These are phyloP conservation scores for Cavia porcellus DNA, from an alignment of 2,113 vertebrate genomes.

Conservation along the genomic window DNA sequence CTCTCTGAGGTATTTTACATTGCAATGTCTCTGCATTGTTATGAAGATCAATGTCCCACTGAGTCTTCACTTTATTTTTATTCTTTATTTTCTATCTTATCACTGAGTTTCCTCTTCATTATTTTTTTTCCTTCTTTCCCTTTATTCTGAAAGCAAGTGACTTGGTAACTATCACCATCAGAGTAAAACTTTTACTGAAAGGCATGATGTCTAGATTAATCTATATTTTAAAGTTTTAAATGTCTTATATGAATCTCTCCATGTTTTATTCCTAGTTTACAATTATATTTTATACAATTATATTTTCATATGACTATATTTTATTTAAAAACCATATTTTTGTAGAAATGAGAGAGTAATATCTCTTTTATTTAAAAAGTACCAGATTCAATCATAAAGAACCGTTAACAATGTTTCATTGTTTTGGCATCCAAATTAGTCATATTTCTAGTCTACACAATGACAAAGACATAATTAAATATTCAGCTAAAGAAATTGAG, in stretches of 20 bases:
- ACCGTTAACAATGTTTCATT: neutral
- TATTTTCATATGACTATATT: neutral
- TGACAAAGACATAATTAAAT: constrained; percentile 25
- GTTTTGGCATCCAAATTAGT: neutral
- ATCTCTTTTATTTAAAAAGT: neutral
- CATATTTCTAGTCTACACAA: neutral
- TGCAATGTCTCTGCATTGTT: neutral
- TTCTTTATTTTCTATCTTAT: neutral
- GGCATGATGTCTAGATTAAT: neutral
- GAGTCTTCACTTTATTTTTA: constrained; percentile 20
- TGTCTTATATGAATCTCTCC: constrained; percentile 36
- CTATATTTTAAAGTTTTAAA: constrained; percentile 6
- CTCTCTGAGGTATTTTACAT: neutral
- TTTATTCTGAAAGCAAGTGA: constrained; percentile 43
- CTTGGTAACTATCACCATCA: neutral
- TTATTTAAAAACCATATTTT: constrained; percentile 37
- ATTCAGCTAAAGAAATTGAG: neutral
- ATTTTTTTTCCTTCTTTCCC: neutral
- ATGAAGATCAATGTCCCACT: neutral
- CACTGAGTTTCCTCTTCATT: neutral
- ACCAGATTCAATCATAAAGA: neutral
- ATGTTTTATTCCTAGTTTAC: constrained; percentile 13
- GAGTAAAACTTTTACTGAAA: neutral
- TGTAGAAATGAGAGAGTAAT: neutral
- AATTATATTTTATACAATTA: no score